Percentiles rank a stretch among this genome's conserved stretches.
phyloP scores from a whole-genome alignment of 2,888 invertebrate species.

The Lepidochrysops patricia region DNA sequence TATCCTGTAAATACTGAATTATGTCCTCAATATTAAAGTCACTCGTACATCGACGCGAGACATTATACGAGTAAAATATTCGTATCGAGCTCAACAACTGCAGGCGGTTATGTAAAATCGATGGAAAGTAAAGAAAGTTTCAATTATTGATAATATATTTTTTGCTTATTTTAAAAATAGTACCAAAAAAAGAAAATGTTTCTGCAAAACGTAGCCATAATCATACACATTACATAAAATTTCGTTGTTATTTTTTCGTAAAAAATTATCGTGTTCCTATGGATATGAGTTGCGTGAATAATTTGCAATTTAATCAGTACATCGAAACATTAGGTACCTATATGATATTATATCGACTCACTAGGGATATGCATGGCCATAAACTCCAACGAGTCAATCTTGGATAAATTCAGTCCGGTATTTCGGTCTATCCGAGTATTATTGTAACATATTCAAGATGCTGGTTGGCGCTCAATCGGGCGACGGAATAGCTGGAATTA shows the following conservation, averaged over 20 bases:
- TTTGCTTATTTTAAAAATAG: no score
- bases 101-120: background rate
- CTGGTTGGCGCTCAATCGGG: constrained; percentile 49
- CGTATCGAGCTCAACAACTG: background rate
- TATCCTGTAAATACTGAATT: constrained; percentile 9
- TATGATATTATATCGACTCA: background rate
- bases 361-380: background rate
- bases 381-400: background rate
- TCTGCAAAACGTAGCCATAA: no score
- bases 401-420: constrained; percentile 29
- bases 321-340: background rate
- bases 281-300: background rate
- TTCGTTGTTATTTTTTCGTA: background rate
- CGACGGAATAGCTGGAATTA: constrained; percentile 55
- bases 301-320: background rate
- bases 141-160: no score
- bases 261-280: background rate
- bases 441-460: constrained; percentile 65
- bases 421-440: constrained; percentile 33
- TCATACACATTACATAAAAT: no score
- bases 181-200: no score
- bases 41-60: background rate
- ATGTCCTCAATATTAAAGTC: background rate
- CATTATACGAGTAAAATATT: background rate
- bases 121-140: background rate